Conservation (phyloP, 2,888 invertebrate species). For the Metallyticus violacea region DNA sequence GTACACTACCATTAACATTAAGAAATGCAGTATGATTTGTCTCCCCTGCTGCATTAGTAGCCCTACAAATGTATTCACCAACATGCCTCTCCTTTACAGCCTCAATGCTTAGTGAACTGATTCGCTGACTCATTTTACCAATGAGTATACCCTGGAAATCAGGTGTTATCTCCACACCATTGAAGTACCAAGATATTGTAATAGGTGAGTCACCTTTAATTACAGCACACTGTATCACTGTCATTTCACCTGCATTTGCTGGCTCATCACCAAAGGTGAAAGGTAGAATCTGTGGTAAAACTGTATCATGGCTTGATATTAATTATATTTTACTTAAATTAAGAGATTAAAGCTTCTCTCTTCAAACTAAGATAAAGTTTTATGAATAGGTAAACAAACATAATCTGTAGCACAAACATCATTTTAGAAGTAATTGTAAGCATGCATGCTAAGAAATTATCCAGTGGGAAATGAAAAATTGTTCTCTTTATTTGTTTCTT, state of each 20-base stretch:
- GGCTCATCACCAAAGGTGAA: conserved; percentile 59
- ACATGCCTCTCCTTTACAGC: conserved; percentile 62
- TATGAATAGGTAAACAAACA: no score
- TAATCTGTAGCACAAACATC: no score
- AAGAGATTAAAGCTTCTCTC: no score
- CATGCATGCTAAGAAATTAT: background rate
- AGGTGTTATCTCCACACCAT: conserved; percentile 55
- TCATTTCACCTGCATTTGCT: conserved; percentile 62
- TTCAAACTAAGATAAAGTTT: no score
- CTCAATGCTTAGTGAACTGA: conserved; percentile 64
- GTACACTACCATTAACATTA: conserved; percentile 22
- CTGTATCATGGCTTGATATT: conserved; percentile 41
- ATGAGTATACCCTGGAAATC: conserved; percentile 60
- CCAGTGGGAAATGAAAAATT: no score
- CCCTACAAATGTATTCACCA: conserved; percentile 69
- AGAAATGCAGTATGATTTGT: conserved; percentile 49
- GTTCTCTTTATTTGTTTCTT: no score
- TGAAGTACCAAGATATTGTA: conserved; percentile 72
- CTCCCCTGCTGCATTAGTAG: conserved; percentile 63
- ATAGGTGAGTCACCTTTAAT: conserved; percentile 69
- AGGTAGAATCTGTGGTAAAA: conserved; percentile 62
- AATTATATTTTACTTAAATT: background rate
- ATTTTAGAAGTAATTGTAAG: background rate
- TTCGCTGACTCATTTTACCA: conserved; percentile 61
- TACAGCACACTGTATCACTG: conserved; percentile 61